A percentile compares a stretch with the other conserved stretches of the same genome.
Evolutionary conservation across 2,797 vertebrate genomes (phyloP).

Genomic region (Sphenopsis melanotis): DNA sequence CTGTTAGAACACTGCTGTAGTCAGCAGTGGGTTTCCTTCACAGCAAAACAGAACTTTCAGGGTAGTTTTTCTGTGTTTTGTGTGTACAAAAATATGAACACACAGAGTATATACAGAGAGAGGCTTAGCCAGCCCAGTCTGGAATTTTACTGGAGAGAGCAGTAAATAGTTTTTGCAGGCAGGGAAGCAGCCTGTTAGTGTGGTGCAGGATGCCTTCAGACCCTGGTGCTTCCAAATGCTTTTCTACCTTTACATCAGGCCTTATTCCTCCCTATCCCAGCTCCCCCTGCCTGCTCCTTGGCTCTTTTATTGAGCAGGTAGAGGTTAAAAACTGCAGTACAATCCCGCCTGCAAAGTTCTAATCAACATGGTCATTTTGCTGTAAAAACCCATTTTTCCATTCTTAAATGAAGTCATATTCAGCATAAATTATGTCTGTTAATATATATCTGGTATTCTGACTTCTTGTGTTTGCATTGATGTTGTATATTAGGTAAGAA

Average conservation of each 20-base stretch:
- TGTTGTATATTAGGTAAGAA: background rate
- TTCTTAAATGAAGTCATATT: background rate
- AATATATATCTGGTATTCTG: background rate
- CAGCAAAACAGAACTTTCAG: background rate
- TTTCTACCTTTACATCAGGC: background rate
- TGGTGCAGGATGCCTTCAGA: background rate
- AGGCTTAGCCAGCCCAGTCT: background rate
- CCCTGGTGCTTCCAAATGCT: background rate
- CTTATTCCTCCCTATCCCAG: background rate
- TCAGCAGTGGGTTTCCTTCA: background rate
- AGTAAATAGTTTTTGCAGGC: background rate
- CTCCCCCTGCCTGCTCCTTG: background rate
- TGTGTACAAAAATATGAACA: background rate
- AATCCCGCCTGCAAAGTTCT: background rate
- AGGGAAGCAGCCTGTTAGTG: background rate
- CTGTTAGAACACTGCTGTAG: background rate
- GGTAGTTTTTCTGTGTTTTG: background rate
- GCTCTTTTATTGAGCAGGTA: background rate
- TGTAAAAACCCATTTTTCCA: background rate
- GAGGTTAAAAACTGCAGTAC: background rate
- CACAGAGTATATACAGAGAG: background rate
- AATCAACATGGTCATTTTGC: background rate
- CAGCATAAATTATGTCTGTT: background rate
- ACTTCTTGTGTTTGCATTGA: background rate
- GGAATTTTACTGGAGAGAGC: conserved; percentile 21